Conservation (phyloP, 2,113 vertebrate species). For the Collichthys lucidus region DNA sequence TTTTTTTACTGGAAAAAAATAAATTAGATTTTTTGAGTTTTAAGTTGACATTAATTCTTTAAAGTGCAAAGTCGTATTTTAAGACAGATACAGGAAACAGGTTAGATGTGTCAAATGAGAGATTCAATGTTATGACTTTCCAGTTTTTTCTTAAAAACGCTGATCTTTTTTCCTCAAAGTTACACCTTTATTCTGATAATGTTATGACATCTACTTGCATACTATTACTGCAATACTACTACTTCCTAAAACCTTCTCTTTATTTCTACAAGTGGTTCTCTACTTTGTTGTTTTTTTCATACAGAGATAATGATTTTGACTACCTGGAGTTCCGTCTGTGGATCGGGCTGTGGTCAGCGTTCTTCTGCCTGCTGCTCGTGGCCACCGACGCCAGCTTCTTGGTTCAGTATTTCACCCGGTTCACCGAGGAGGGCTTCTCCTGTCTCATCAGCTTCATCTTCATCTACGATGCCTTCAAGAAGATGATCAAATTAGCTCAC, state of each 20-base stretch:
- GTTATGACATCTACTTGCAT: background rate
- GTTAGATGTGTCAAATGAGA: background rate
- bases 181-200: background rate
- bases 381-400: conserved; percentile 96
- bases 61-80: background rate
- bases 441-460: conserved; percentile 99
- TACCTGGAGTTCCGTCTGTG: conserved; percentile 98
- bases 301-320: conserved; percentile 92
- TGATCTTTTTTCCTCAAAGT: background rate
- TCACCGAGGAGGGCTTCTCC: conserved; percentile 98
- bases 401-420: conserved; percentile 98
- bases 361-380: conserved; percentile 93
- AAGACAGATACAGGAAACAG: background rate
- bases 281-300: background rate
- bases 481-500: conserved; percentile 95
- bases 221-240: too few species aligned
- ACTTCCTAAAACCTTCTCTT: background rate
- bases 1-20: too few species aligned
- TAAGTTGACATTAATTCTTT: background rate
- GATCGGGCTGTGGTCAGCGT: conserved; percentile 98
- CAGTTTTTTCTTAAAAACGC: background rate
- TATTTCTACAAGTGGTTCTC: too few species aligned
- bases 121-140: background rate
- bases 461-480: conserved; percentile 98
- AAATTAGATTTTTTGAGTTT: background rate